These are phyloP conservation scores for Anastrepha obliqua DNA, from an alignment of 1,140 invertebrate genomes.

Conservation along the genomic window DNA sequence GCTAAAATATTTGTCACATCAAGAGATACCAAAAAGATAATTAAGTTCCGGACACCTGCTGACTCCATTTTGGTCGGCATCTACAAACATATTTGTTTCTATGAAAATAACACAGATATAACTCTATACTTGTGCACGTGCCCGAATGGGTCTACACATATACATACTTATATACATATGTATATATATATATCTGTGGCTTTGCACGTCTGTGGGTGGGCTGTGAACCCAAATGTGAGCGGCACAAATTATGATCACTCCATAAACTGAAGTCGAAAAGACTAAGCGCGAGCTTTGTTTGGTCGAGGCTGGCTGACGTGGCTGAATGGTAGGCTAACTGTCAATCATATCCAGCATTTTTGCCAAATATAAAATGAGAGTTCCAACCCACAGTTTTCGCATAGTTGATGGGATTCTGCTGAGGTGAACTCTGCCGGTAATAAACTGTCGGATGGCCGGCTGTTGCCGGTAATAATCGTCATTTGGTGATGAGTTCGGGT, in stretches of 20 bases:
- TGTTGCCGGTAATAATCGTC: constrained; percentile 34
- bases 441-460: not conserved
- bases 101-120: not conserved
- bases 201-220: not conserved
- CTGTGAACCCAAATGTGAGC: not conserved
- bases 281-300: not conserved
- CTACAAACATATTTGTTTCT: not conserved
- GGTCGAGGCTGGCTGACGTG: not conserved
- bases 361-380: not conserved
- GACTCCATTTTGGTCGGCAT: not conserved
- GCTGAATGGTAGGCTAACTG: not conserved
- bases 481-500: not conserved
- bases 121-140: not conserved
- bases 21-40: constrained; percentile 14
- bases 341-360: not conserved
- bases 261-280: not conserved
- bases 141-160: not conserved
- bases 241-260: constrained; percentile 12
- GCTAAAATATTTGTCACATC: constrained; percentile 2
- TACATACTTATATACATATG: not conserved
- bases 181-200: not conserved
- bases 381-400: not conserved
- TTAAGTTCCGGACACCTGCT: constrained; percentile 32
- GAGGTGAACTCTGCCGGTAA: not conserved
- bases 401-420: not conserved